These are phyloP conservation scores for Crocallis elinguaria DNA, from an alignment of 2,888 invertebrate species.

Conservation along the genomic window DNA sequence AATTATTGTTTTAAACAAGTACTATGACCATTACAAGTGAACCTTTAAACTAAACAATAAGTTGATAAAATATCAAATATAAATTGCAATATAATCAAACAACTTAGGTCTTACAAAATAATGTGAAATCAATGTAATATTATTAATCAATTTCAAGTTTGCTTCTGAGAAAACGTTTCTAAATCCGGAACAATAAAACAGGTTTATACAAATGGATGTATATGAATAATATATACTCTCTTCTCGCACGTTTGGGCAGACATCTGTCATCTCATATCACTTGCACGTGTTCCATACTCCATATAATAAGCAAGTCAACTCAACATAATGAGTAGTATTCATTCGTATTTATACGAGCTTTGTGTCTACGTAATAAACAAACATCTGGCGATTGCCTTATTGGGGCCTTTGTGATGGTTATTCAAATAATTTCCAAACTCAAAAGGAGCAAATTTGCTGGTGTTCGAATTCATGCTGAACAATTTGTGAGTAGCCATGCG, in stretches of 20 bases:
- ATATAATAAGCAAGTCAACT: slow-evolving; percentile 13
- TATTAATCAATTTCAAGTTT: too few species aligned
- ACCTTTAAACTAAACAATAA: too few species aligned
- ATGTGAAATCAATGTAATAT: too few species aligned
- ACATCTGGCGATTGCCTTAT: neutral
- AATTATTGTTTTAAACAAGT: too few species aligned
- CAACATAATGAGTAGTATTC: slow-evolving; percentile 2
- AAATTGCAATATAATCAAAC: too few species aligned
- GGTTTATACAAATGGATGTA: slow-evolving; percentile 7
- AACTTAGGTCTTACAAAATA: too few species aligned
- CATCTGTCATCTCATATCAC: slow-evolving; percentile 39
- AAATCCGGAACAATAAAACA: neutral
- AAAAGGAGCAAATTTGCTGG: neutral
- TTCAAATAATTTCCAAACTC: neutral
- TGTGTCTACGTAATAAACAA: slow-evolving; percentile 1
- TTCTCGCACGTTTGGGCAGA: slow-evolving; percentile 27
- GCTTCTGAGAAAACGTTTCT: neutral
- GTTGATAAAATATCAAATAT: too few species aligned
- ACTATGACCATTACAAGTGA: too few species aligned
- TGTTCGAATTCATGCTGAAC: neutral
- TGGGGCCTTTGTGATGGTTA: neutral
- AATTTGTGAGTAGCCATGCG: neutral
- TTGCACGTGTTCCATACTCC: slow-evolving; percentile 30
- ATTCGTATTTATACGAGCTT: slow-evolving; percentile 1
- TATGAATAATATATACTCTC: slow-evolving; percentile 24